Base-by-base conservation (phyloP, 2,797 vertebrate species). In the Champsocephalus esox region DNA sequence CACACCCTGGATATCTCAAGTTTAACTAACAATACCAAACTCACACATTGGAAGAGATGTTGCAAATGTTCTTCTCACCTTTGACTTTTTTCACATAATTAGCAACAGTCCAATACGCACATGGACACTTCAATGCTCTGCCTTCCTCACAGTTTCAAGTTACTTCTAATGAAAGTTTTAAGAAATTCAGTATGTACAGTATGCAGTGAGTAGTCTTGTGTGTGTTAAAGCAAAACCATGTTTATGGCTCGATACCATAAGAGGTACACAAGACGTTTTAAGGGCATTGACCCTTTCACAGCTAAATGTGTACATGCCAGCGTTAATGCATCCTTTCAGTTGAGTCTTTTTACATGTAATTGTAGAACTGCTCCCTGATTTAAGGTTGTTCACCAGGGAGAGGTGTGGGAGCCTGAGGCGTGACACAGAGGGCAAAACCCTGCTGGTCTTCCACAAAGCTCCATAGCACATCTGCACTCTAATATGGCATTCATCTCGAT, bases 381-480 rank as follows among this genome's bases (percentile, higher is more conserved):
- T 43, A 34, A 28, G 10, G 10, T 0, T 3, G 5, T 62, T 54
- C 34, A 55, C 11, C 0, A 5, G 19, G 19, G 48, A 38, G 5
- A 70, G 55, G 32, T 59, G 12, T 21, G 14, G 19, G 55, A 43
- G 41, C 57, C 48, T 19, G 71, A 64, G 57, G 54, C 66, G 56
- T 80, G 80, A 83, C 70, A 58, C 32, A 0, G 17, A 41, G 52
- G 43, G 49, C 43, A 68, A 78, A 75, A 84, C 59, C 73, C 65
- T 76, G 73, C 75, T 65, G 77, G 72, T 87, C 69, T 65, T 67
- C 14, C 12, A 77, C 77, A 81, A 80, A 80, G 70, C 84, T 66
- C 64, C 10, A 38, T 67, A 52, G 71, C 69, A 76, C 82, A 82
- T 80, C 82, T 87, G 85, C 79, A 85, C 87, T 85, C 79, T 63